Evolutionary conservation across 2,797 vertebrate species (phyloP), one percentile per base, ranked within the genome.

Genomic region (Craterocephalus amniculus): DNA sequence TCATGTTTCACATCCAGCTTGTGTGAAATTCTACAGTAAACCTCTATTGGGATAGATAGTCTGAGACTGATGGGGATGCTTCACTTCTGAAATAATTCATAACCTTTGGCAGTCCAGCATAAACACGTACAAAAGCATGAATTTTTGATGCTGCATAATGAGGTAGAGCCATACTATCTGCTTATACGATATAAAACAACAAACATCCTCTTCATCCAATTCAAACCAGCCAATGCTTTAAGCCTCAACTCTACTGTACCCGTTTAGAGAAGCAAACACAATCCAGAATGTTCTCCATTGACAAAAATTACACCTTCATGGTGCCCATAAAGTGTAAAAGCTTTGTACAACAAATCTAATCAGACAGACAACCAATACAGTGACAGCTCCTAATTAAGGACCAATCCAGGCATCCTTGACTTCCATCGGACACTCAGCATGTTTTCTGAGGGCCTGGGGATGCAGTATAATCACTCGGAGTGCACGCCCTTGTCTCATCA

Each of bases 391-490:
- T 62, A 63, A 74, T 26, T n/a, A 26, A 57, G 76, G 62, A 61
- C 38, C 63, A 70, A 63, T 62, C 65, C 22, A 59, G 61, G 61
- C 27, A 52, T 56, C 54, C 51, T 62, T 2, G 22, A 24, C 55
- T 69, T 49, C 57, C 70, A 57, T 74, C 63, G 34, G 45, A 75
- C 51, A 48, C 58, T 52, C 55, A 35, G 72, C 78, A 73, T 69
- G 69, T 86, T 70, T 75, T 80, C 67, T 73, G 71, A 72, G 70
- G 43, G 72, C 78, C 43, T 67, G 34, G 67, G 72, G 68, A 64
- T 65, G 51, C 63, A 66, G 56, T 83, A 54, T 64, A 85, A 87
- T 88, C 78, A 79, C 67, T 49, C 14, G 69, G 71, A 80, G 79
- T 78, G 80, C 72, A 67, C 27, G 71, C 24, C 54, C 55, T 72